phyloP scores from a whole-genome alignment of 2,888 invertebrate genomes.

The Lydus trimaculatus region DNA sequence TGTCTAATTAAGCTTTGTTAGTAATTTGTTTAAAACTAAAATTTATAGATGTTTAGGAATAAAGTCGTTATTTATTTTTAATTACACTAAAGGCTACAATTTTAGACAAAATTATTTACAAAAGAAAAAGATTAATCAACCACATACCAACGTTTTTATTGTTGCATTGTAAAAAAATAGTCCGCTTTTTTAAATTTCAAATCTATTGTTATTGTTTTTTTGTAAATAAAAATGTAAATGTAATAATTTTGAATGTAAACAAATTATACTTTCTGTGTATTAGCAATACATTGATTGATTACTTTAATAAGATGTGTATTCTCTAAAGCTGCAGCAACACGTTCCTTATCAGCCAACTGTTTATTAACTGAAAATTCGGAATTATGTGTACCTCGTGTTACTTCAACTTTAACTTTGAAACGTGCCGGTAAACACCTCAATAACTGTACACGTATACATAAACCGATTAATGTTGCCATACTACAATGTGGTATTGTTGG shows the following conservation, averaged over 20 bases:
- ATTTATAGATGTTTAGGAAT: not conserved
- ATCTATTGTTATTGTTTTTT: not conserved
- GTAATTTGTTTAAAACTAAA: not conserved
- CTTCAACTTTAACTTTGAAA: slow-evolving; percentile 87
- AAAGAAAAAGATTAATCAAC: not conserved
- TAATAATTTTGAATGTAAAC: slow-evolving; percentile 1
- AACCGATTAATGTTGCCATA: slow-evolving; percentile 94
- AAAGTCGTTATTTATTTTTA: not conserved
- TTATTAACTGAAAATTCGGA: slow-evolving; percentile 96
- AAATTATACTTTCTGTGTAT: slow-evolving; percentile 37
- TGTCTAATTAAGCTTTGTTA: not conserved
- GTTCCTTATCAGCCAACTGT: slow-evolving; percentile 96
- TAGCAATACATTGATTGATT: slow-evolving; percentile 87
- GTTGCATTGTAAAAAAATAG: not conserved
- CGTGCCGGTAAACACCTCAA: slow-evolving; percentile 82
- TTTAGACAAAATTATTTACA: not conserved
- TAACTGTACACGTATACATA: slow-evolving; percentile 92
- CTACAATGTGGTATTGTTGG: slow-evolving; percentile 99
- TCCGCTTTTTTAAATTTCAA: not conserved
- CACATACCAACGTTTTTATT: not conserved
- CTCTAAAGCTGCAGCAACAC: slow-evolving; percentile 97
- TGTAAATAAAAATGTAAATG: slow-evolving; percentile 3
- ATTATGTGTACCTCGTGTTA: slow-evolving; percentile 91
- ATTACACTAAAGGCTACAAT: not conserved
- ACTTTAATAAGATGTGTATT: slow-evolving; percentile 90